These are phyloP conservation scores for Drosophila monieri DNA, from an alignment of 2,888 invertebrate genomes.

Conservation along the genomic window DNA sequence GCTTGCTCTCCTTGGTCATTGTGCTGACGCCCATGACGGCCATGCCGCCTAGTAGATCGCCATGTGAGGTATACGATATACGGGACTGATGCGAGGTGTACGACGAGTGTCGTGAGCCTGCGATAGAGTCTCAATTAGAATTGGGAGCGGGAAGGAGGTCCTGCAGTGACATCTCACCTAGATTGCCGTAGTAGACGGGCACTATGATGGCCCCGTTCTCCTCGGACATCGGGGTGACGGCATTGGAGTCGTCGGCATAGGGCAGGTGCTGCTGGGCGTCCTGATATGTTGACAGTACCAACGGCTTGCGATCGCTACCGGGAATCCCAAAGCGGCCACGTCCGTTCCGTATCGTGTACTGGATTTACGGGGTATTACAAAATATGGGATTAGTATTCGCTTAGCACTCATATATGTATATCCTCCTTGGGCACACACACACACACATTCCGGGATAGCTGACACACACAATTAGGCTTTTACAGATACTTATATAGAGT, in stretches of 20 bases:
- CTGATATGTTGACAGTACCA: slow-evolving; percentile 96
- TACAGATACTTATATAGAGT: slow-evolving; percentile 31
- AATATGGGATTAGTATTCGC: slow-evolving; percentile 71
- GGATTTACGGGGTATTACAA: slow-evolving; percentile 44
- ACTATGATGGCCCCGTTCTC: slow-evolving; percentile 98
- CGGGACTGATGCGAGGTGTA: slow-evolving; percentile 97
- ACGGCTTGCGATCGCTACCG: slow-evolving; percentile 95
- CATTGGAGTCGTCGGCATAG: slow-evolving; percentile 98
- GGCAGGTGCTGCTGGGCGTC: slow-evolving; percentile 97
- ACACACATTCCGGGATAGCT: slow-evolving; percentile 15
- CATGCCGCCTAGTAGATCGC: slow-evolving; percentile 93
- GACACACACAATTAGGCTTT: slow-evolving; percentile 42
- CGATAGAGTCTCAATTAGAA: neutral
- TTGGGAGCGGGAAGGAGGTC: neutral
- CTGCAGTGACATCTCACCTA: slow-evolving; percentile 85
- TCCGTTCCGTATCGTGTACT: slow-evolving; percentile 94
- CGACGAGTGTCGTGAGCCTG: slow-evolving; percentile 95
- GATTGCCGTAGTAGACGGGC: slow-evolving; percentile 94
- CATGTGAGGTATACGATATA: slow-evolving; percentile 97
- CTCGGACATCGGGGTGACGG: slow-evolving; percentile 98
- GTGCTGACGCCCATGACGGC: slow-evolving; percentile 83
- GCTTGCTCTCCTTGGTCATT: slow-evolving; percentile 92
- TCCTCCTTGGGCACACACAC: slow-evolving; percentile 2
- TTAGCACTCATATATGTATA: slow-evolving; percentile 17
- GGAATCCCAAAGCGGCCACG: slow-evolving; percentile 91